Percentiles rank a stretch among this genome's conserved stretches.
Conservation (phyloP, 1,140 invertebrate species). For the Drosophila lacertosa region DNA sequence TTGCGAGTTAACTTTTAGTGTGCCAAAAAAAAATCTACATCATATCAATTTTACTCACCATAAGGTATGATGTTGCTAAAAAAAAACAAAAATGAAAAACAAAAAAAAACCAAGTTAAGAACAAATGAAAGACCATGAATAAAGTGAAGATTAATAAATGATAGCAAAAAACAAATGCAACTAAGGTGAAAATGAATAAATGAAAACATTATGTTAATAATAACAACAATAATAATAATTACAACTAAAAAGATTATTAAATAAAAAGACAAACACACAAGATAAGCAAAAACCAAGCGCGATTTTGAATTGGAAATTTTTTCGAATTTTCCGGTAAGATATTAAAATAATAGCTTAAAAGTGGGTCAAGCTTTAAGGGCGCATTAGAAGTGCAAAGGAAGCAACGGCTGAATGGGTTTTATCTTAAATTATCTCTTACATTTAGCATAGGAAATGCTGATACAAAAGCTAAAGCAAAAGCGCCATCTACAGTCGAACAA, state of each 20-base stretch:
- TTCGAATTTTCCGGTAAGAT: too few species aligned
- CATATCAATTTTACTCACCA: conserved; percentile 67
- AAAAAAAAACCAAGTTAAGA: conserved; percentile 21
- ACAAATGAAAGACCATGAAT: conserved; percentile 6
- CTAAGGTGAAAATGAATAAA: conserved; percentile 72
- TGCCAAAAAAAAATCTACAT: conserved; percentile 71
- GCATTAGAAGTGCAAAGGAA: too few species aligned
- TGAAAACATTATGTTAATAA: conserved; percentile 4
- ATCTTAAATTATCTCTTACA: too few species aligned
- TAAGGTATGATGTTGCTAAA: conserved; percentile 68
- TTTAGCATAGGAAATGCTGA: too few species aligned
- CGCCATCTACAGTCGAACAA: neutral
- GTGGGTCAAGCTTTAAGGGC: too few species aligned
- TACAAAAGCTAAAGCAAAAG: neutral
- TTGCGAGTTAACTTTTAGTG: conserved; percentile 55
- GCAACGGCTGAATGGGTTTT: too few species aligned
- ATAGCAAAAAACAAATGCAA: conserved; percentile 50
- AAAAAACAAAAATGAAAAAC: conserved; percentile 6
- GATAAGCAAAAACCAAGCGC: conserved; percentile 16
- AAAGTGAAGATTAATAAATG: conserved; percentile 3
- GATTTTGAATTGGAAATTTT: neutral
- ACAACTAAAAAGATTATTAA: conserved; percentile 13
- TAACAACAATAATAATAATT: conserved; percentile 49
- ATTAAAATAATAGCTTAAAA: too few species aligned
- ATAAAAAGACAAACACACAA: conserved; percentile 10